Conservation (phyloP, 2,888 invertebrate species). For the Limnephilus auricula region DNA sequence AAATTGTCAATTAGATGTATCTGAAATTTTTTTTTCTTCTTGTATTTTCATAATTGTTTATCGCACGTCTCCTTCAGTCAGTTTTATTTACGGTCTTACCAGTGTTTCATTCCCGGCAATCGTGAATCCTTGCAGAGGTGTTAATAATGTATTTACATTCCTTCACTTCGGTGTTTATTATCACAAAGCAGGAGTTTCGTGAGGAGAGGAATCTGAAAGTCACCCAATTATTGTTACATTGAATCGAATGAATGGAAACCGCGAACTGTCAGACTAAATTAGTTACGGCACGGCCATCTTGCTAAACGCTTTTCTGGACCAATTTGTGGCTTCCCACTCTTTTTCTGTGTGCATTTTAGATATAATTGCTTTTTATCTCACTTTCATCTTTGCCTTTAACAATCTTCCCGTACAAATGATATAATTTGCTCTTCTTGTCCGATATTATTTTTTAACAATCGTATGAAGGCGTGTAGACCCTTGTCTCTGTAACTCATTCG, state of each 20-base stretch:
- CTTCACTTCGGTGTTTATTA: background rate
- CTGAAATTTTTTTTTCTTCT: background rate
- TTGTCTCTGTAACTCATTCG: no score
- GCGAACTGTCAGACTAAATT: background rate
- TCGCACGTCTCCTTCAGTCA: background rate
- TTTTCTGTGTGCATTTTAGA: background rate
- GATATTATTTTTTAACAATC: background rate
- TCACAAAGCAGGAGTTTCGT: background rate
- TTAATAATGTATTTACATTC: background rate
- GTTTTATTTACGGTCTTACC: background rate
- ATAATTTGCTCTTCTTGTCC: background rate
- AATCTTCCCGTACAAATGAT: background rate
- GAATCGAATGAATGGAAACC: slow-evolving; percentile 17
- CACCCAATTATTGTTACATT: slow-evolving; percentile 16
- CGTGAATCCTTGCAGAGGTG: background rate
- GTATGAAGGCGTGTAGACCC: background rate
- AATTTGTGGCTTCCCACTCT: background rate
- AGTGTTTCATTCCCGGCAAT: background rate
- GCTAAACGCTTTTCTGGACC: background rate
- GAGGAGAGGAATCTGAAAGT: slow-evolving; percentile 27
- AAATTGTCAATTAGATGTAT: no score
- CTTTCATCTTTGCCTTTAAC: background rate
- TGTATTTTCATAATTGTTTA: background rate
- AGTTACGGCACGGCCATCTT: background rate
- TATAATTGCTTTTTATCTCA: background rate